A percentile compares a stretch with the other conserved stretches of the same genome.
These are phyloP conservation scores for Clarias fuscus DNA, from an alignment of 2,797 vertebrate species.

Conservation along the genomic window DNA sequence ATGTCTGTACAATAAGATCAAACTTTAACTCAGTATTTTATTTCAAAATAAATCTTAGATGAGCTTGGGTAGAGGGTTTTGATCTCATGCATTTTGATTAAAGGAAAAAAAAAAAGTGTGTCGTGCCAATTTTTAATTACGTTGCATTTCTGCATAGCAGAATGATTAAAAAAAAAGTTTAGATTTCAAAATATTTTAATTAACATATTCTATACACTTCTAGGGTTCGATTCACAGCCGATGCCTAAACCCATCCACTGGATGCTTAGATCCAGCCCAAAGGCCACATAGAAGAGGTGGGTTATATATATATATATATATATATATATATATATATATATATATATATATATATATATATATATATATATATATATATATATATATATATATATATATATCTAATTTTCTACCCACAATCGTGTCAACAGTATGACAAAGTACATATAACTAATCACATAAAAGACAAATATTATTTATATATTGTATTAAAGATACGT, in stretches of 20 bases:
- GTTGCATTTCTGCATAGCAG: not conserved
- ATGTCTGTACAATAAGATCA: too few species aligned
- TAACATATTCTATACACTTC: not conserved
- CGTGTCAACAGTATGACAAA: not conserved
- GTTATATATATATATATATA: too few species aligned
- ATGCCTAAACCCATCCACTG: too few species aligned
- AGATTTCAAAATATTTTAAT: not conserved
- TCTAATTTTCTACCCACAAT: not conserved
- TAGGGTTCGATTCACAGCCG: too few species aligned
- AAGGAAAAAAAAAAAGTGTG: not conserved
- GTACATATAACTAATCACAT: not conserved
- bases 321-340: too few species aligned
- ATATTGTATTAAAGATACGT: not conserved
- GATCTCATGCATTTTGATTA: not conserved
- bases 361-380: too few species aligned
- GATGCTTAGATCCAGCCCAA: too few species aligned
- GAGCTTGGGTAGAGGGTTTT: not conserved
- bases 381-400: not conserved
- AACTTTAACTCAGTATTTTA: too few species aligned
- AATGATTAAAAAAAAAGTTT: not conserved
- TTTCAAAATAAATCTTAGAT: too few species aligned
- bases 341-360: too few species aligned
- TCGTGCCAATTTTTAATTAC: not conserved
- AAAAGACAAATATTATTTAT: too few species aligned
- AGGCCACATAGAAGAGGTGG: too few species aligned